Conservation (phyloP, 2,113 vertebrate genomes). For the Geococcyx californianus region DNA sequence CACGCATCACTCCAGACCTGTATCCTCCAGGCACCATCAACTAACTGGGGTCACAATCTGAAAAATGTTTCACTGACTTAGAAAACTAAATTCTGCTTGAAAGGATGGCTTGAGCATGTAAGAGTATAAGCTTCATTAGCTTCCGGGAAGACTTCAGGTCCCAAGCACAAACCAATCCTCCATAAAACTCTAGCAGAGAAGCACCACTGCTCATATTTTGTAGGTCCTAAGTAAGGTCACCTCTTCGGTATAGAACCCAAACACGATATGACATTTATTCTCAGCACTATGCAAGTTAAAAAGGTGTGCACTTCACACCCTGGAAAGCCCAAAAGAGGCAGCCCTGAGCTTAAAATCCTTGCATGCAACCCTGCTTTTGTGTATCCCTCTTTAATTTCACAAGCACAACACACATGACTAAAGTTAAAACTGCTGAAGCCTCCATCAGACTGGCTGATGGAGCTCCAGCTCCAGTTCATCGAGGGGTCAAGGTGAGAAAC, state of each 20-base stretch:
- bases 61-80: neutral
- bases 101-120: neutral
- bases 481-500: neutral
- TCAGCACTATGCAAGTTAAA: neutral
- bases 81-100: neutral
- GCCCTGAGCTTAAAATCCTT: neutral
- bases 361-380: neutral
- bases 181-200: neutral
- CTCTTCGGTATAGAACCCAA: neutral
- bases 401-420: neutral
- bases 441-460: rapidly evolving
- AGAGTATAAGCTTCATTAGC: neutral
- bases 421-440: neutral
- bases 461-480: neutral
- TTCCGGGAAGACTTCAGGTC: neutral
- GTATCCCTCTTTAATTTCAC: neutral
- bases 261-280: rapidly evolving
- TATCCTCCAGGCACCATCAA: neutral
- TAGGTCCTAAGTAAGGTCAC: neutral
- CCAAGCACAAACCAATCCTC: neutral
- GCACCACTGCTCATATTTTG: neutral
- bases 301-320: neutral
- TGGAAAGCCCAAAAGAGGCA: neutral
- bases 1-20: neutral
- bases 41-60: neutral